phyloP scores from a whole-genome alignment of 1,140 invertebrate species.

The Brachionus sp. region DNA sequence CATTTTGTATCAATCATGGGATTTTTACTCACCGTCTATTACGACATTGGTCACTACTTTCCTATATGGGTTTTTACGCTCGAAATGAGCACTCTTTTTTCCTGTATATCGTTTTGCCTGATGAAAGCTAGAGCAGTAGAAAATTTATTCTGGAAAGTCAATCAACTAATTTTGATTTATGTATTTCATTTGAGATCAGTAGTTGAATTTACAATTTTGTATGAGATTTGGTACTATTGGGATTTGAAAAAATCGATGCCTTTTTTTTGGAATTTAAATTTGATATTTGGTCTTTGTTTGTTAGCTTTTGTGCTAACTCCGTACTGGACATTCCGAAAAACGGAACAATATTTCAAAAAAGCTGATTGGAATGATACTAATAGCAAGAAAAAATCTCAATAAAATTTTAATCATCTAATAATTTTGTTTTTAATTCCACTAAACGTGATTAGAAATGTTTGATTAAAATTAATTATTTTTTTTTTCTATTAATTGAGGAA shows the following conservation, averaged over 20 bases:
- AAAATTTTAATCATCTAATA: neutral
- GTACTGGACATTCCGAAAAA: conserved; percentile 58
- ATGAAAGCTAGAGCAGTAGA: conserved; percentile 52
- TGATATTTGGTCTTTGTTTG: conserved; percentile 51
- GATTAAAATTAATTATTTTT: neutral
- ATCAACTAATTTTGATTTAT: conserved; percentile 54
- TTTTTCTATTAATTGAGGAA: neutral
- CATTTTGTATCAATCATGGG: conserved; percentile 53
- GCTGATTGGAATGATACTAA: conserved; percentile 25
- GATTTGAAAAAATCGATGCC: conserved; percentile 51
- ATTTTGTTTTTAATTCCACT: neutral
- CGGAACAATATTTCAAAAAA: conserved; percentile 51
- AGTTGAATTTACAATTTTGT: conserved; percentile 53
- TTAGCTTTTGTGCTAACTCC: conserved; percentile 55
- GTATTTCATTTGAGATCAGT: conserved; percentile 54
- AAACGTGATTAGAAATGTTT: neutral
- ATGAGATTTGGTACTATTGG: conserved; percentile 52
- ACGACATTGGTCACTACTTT: conserved; percentile 50
- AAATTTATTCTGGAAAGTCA: conserved; percentile 52
- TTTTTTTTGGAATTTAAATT: conserved; percentile 48
- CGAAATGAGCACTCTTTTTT: conserved; percentile 56
- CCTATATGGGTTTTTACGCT: conserved; percentile 52
- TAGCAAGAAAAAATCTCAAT: conserved; percentile 13
- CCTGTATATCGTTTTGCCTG: conserved; percentile 53
- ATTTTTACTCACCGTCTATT: conserved; percentile 49